Evolutionary conservation across 2,113 vertebrate genomes (phyloP), one percentile per base, ranked within the genome.

Genomic region (Sigmodon hispidus): DNA sequence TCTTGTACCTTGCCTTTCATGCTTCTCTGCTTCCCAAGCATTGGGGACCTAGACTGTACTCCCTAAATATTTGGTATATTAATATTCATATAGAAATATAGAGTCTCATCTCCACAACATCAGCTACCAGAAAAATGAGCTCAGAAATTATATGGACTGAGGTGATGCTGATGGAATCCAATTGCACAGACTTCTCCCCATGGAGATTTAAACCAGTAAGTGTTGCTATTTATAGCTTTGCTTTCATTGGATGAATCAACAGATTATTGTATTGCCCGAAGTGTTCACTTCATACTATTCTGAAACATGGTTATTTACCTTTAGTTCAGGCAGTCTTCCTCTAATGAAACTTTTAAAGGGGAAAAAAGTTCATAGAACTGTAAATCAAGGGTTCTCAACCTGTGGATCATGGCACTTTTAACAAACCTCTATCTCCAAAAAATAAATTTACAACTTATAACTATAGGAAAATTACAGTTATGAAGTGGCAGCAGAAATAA

Each of bases 201-300:
- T 70, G 29, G 84, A 83, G n/a, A 72, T 72, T 43, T 95, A 91
- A 96, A 76, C 24, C 45, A 59, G 77, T 36, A 76, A 96, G 69
- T 76, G 45, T 26, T 93, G 40, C 45, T 86, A 59, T 91, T 93
- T 79, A 94, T 87, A 94, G 75, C 45, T 76, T 94, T 29, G 31
- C 75, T 65, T 67, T 63, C 13, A 52, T 72, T 72, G 45, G 63
- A 80, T 90, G 94, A 96, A 36, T 95, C 79, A 94, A 86, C 29
- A 17, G 76, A 77, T 91, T 87, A 87, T 45, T 84, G 13, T 65
- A 88, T 31, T 80, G 36, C 63, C 69, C 13, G 45, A 94, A 81
- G 79, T 92, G 83, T 93, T 90, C 90, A 94, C 52, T 91, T 94
- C 73, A 92, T 93, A 81, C 55, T 81, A 89, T 95, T 96, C 92